phyloP scores from a whole-genome alignment of 2,113 vertebrate genomes.

The Rhinolophus sinicus region DNA sequence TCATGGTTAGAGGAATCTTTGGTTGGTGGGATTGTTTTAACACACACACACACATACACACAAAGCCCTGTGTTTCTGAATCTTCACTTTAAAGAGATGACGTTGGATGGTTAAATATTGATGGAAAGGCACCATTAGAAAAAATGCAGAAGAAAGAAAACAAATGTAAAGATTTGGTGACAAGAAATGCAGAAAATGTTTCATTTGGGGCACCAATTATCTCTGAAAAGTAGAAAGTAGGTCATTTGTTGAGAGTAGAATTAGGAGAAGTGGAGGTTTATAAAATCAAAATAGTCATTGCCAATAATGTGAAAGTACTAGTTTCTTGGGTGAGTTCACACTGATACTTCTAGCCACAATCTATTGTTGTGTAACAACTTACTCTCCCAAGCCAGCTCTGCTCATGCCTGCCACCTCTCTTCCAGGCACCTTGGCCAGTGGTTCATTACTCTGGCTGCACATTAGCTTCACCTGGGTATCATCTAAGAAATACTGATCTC shows the following conservation, averaged over 20 bases:
- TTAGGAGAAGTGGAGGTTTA: background rate
- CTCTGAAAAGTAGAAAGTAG: background rate
- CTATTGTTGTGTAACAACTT: background rate
- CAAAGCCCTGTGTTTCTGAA: background rate
- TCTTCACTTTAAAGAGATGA: background rate
- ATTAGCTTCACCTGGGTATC: background rate
- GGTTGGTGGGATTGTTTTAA: background rate
- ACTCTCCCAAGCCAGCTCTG: background rate
- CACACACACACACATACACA: background rate
- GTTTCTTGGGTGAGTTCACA: background rate
- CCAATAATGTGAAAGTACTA: background rate
- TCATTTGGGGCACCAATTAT: background rate
- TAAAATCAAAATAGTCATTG: constrained; percentile 8
- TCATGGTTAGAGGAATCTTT: background rate
- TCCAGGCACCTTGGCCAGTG: background rate
- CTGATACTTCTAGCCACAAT: background rate
- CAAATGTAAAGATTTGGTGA: background rate
- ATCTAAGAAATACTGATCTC: background rate
- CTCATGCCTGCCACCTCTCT: background rate
- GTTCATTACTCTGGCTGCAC: background rate
- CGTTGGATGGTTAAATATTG: background rate
- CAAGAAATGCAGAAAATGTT: background rate
- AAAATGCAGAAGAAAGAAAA: background rate
- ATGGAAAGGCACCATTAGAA: background rate
- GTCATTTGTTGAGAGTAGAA: background rate